Evolutionary conservation across 2,113 vertebrate genomes (phyloP), one percentile per base, ranked within the genome.

Genomic region (Riparia riparia): DNA sequence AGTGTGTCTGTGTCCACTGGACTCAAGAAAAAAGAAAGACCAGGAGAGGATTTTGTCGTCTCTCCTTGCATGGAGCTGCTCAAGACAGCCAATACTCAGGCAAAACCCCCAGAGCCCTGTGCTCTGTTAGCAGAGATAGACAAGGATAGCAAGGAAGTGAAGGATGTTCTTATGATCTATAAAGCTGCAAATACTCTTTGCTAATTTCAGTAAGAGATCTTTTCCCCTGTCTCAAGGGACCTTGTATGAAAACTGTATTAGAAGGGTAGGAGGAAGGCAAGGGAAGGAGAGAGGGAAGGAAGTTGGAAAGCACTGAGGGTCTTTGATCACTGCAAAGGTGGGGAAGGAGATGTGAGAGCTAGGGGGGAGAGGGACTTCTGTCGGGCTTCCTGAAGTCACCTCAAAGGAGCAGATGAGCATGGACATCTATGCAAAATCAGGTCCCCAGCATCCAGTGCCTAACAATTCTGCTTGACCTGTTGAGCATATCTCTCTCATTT

Each of bases 331-430:
- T 56, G 51, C 26, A 77, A 77, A 63, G 31, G 14, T 4, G 2
- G 6, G 10, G 21, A 71, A 83, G 17, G 70, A 90, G 39, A 80
- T 34, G 8, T 3, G 12, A 76, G n/a, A 72, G 26, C 39, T 28
- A 11, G 2, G 2, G 2, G 7, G 5, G 9, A 44, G n/a, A 72
- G 5, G 8, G 8, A n/a, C 12, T 82, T 56, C 56, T 1, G 2
- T 37, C n/a, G 8, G 29, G 26, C 61, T 89, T 56, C 47, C 34
- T 21, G 17, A 72, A 88, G 42, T 88, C 76, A 70, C 14, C 37
- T 66, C 42, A 78, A 4, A 18, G 28, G 44, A 83, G 44, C 44
- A 77, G 64, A 70, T 26, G 26, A 82, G 32, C 51, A 49, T 1
- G 15, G 39, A 47, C 47, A 69, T n/a, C n/a, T 61, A n/a, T 10